Base-by-base conservation (phyloP, 2,888 invertebrate genomes). In the Xylota segnis region DNA sequence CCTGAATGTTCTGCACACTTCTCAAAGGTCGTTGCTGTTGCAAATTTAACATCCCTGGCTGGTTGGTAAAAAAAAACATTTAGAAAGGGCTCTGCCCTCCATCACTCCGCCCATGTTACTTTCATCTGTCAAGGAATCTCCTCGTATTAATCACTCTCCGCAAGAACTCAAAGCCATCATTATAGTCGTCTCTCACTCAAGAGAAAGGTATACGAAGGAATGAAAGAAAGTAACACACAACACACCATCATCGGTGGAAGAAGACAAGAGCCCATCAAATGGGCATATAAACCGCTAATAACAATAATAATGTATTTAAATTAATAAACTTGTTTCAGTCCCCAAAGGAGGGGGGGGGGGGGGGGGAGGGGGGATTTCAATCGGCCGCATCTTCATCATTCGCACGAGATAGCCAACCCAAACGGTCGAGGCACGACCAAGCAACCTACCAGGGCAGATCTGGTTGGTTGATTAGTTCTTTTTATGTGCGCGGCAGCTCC, bases 231-330 rank as follows among this genome's bases (percentile, higher is more conserved):
- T 47, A 59, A 50, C 37, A 27, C 52, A 63, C 29, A 45, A 14
- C 52, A 40, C 40, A 54, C 32, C 47, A 50, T 12, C 47, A 37
- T 2, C 37, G 23, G 18, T 37, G 34, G 16, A 47, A 45, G 29
- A 27, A 61, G 40, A 43, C 18, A 12, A 45, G 4, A 63, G 27
- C 52, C 37, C 61, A 59, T 70, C 43, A 75, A 75, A 61, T 54
- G 52, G 63, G 5, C 75, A 75, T 78, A 75, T 72, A 45, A 61
- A 37, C 70, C 45, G 50, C 58, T 81, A 81, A 81, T 56, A 77
- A 76, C 54, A 61, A 72, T 63, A 66, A 71, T 68, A 77, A 77
- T 72, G 72, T 76, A 72, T 86, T 79, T 79, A 65, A 84, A 79
- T 86, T 61, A 81, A 76, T 86, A 77, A 68, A 54, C 70, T 59